Base-by-base conservation (phyloP, 2,113 vertebrate species). In the Vombatus ursinus region DNA sequence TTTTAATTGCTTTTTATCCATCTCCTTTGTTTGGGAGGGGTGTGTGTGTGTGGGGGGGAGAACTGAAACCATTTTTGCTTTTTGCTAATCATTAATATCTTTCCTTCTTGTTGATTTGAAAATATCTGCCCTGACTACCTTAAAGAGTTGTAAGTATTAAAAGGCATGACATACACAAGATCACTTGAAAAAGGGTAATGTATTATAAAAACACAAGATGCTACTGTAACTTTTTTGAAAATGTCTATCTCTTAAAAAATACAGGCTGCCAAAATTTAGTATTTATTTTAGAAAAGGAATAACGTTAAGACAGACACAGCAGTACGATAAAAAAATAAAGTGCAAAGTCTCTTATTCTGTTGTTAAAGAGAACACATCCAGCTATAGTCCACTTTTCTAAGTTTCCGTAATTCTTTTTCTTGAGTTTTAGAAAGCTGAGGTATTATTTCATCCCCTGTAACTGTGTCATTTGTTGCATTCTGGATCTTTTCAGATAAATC, bases 371-470 rank as follows among this genome's bases (percentile, higher is more conserved):
- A 95, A 25, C 93, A 96, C 61, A 99, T 89, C 99, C 99, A 99
- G 97, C 99, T 99, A 94, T 99, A 99, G 98, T 99, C 99, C 5
- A 97, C 97, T 98, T 99, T 99, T 96, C 98, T 99, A 95, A 99
- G 97, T 95, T 98, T 99, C 90, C 98, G 99, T 97, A 99, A 98
- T 95, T 99, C 99, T 96, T 97, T 99, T 68, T 98, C 98, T 96
- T 99, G 98, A 16, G 98, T 97, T 98, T 99, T 99, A 0, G 99
- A 99, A 8, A 99, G 97, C 93, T 98, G 97, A 0, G 96, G 97
- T 0, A 95, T 52, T 0, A 91, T 37, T 1, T 98, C 98, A 61
- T 96, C 98, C 19, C 92, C 89, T 7, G 96, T 95, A 50, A 98
- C 98, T 47, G 94, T 0, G 90, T 94, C 49, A 8, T 11, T 77